phyloP scores from a whole-genome alignment of 2,113 vertebrate species.

The Rafetus swinhoei region DNA sequence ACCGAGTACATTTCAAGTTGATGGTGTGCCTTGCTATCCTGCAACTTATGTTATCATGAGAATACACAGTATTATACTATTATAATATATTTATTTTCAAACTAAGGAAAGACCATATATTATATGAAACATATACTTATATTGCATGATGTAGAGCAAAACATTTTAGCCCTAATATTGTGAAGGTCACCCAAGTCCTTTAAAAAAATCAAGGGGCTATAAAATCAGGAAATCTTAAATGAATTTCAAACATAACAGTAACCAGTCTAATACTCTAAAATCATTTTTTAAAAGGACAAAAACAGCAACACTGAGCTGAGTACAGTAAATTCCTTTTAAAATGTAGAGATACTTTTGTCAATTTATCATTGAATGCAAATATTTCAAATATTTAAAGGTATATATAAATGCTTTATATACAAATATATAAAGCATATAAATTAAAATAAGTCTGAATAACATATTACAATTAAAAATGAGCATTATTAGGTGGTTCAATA shows the following conservation, averaged over 20 bases:
- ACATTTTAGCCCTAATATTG: conserved; percentile 18
- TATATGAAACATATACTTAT: background rate
- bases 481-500: background rate
- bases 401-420: background rate
- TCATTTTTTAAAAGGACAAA: background rate
- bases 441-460: background rate
- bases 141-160: background rate
- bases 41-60: background rate
- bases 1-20: background rate
- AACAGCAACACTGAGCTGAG: background rate
- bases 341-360: background rate
- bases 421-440: background rate
- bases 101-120: conserved; percentile 2
- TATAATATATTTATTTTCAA: conserved; percentile 32
- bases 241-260: background rate
- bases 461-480: background rate
- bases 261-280: background rate
- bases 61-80: conserved; percentile 8
- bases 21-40: background rate
- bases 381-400: background rate
- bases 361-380: no score
- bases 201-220: background rate
- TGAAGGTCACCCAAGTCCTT: conserved; percentile 4
- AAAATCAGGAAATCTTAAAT: background rate
- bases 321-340: background rate